Base-by-base conservation (phyloP, 2,113 vertebrate genomes). In the Anoplopoma fimbria region DNA sequence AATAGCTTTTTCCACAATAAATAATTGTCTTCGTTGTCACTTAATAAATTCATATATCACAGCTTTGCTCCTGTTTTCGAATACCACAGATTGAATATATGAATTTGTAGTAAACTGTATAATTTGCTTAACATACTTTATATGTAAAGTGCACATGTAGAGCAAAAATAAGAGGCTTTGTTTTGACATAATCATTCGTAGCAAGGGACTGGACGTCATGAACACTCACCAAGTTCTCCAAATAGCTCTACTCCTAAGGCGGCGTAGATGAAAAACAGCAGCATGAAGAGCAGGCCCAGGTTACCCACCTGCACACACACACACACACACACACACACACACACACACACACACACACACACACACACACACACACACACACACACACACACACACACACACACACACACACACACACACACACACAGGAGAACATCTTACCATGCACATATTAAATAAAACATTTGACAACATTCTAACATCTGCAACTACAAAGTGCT, bases 181-280 rank as follows among this genome's bases (percentile, higher is more conserved):
- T 23, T n/a, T 4, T 42, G 53, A 69, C 5, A 4, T 31, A 47
- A 57, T 31, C 34, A 0, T 17, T 15, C 57, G 7, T 38, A 19
- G 45, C 15, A 61, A 9, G 0, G 14, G 7, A 45, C 6, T 29
- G 17, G 33, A 62, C 31, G 19, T 27, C 31, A 45, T 31, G 25
- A 49, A 27, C 69, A 92, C 97, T 96, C 92, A 99, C 98, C 96
- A 79, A 99, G 95, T 95, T 99, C 98, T 90, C 98, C 98, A 58
- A 99, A 99, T 70, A 99, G 97, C 91, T 99, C 98, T 86, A 99
- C 98, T 74, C 98, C 98, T 91, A 99, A 95, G 72, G 98, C 98
- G 15, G 98, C 98, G 0, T 99, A 99, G 96, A 99, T 99, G 94
- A 99, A 99, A 96, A 99, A 99, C 27, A 99, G 97, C 81, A 99